Evolutionary conservation across 2,888 invertebrate species (phyloP), one percentile per base, ranked within the genome.

Genomic region (Zaprionus bogoriensis): DNA sequence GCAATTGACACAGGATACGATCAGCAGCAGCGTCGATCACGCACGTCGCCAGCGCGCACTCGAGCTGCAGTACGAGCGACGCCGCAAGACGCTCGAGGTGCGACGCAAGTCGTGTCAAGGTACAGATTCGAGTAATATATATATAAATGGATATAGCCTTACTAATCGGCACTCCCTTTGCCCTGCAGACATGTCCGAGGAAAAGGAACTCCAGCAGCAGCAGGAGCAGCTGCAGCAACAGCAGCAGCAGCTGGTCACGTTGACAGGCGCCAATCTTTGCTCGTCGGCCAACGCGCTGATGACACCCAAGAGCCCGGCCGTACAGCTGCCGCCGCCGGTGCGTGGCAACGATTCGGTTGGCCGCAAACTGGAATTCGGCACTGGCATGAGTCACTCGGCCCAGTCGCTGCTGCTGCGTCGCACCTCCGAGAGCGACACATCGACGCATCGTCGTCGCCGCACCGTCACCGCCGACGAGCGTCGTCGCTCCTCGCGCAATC

Each of bases 381-480:
- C 36, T 4, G 64, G 70, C 9, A 89, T 89, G 87, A 91, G 89
- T 63, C 89, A 89, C 68, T 90, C 90, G 25, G 87, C 90, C 0
- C 90, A 90, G 54, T 90, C 89, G n/a, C 64, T 83, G 38, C 68
- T 90, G 22, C 67, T 90, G 23, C 87, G 90, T 39, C 90, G 89
- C 72, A 90, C 90, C 30, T 91, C 91, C 2, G 91, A 91, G 72
- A 91, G 91, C 67, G 91, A 91, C 46, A 90, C 90, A 2, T 90
- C 90, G 12, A 88, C 88, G 7, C 81, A 36, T 36, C 32, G 90
- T 36, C 89, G 91, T 38, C 90, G 90, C 53, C 89, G 90, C 61
- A 86, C 83, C 3, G 68, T 80, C 9, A 83, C 86, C 2, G 88
- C 85, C 12, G 88, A 90, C 39, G 90, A 90, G 67, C 88, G 90